Evolutionary conservation across 2,797 vertebrate genomes (phyloP).

Genomic region (Sus cebifrons): DNA sequence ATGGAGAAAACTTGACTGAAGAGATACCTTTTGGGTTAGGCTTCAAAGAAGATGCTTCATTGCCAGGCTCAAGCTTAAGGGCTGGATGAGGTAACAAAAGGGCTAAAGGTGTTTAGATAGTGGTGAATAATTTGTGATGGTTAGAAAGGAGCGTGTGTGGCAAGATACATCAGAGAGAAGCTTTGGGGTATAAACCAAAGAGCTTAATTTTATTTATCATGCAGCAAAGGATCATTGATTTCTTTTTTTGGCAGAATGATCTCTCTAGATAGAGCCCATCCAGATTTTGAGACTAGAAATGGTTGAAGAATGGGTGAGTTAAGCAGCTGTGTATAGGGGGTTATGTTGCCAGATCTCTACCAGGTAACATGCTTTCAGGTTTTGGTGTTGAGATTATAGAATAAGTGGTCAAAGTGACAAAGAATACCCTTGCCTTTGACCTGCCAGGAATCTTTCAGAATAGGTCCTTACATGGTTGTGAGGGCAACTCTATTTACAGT

Average conservation of each 20-base stretch:
- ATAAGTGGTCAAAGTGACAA: not conserved
- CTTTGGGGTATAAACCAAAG: not conserved
- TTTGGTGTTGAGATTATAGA: not conserved
- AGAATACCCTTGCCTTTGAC: not conserved
- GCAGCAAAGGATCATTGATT: not conserved
- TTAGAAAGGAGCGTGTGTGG: not conserved
- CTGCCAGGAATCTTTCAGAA: not conserved
- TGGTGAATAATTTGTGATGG: not conserved
- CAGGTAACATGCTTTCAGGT: not conserved
- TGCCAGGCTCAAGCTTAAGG: not conserved
- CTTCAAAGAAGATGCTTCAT: not conserved
- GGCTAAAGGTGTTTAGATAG: not conserved
- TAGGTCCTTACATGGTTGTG: not conserved
- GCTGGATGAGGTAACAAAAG: not conserved
- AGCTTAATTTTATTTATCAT: conserved; percentile 19
- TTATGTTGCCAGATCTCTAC: not conserved
- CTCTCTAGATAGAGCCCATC: not conserved
- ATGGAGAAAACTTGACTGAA: not conserved
- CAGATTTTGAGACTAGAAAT: not conserved
- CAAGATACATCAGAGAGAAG: not conserved
- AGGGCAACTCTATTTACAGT: not conserved
- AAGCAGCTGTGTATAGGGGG: not conserved
- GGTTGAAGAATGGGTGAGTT: not conserved
- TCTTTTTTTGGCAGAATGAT: not conserved
- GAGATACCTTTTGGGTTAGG: not conserved